phyloP scores from a whole-genome alignment of 1,140 invertebrate species.

The Anastrepha obliqua region DNA sequence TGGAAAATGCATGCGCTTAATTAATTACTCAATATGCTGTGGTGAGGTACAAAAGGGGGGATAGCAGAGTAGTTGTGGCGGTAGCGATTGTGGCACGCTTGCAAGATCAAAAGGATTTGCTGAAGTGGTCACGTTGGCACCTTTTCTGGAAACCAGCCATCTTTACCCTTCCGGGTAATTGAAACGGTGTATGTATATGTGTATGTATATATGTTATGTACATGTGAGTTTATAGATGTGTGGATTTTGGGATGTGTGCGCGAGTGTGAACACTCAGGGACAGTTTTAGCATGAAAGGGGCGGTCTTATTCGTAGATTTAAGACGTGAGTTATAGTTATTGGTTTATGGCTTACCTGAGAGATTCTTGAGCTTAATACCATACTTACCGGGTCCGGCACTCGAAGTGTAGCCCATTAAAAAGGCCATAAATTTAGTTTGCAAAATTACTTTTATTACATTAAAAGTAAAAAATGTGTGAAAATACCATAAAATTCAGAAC shows the following conservation, averaged over 20 bases:
- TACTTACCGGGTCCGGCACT: too few species aligned
- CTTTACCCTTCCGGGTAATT: slow-evolving; percentile 22
- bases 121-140: slow-evolving; percentile 40
- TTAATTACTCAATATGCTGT: slow-evolving; percentile 48
- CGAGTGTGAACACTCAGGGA: not conserved
- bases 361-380: too few species aligned
- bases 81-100: slow-evolving; percentile 24
- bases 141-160: slow-evolving; percentile 16
- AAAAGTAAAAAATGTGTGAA: too few species aligned
- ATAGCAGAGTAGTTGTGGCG: not conserved
- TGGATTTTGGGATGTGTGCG: not conserved
- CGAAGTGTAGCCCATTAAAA: too few species aligned
- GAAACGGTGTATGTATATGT: not conserved
- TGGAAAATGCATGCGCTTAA: slow-evolving; percentile 48
- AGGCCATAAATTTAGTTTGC: too few species aligned
- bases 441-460: too few species aligned
- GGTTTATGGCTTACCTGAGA: too few species aligned
- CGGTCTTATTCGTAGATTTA: not conserved
- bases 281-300: not conserved
- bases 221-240: not conserved
- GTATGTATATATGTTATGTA: not conserved
- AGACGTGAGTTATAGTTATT: too few species aligned
- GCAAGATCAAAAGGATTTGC: slow-evolving; percentile 46
- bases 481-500: too few species aligned
- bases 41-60: not conserved